Evolutionary conservation across 2,888 invertebrate species (phyloP), one percentile per base, ranked within the genome.

Genomic region (Polietes domitor): DNA sequence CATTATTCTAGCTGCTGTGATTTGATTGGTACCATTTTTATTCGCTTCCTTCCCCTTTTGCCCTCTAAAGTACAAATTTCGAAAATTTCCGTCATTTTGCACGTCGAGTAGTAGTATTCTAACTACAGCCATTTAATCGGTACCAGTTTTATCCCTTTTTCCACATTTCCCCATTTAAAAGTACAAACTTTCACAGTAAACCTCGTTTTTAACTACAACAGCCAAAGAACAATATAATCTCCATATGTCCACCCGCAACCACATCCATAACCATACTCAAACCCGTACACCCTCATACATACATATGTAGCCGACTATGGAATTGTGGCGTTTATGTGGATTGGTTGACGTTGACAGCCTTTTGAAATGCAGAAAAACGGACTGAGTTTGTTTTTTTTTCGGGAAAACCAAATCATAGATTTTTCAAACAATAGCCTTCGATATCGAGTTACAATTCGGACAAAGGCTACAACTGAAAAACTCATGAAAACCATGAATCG

Each of bases 321-420:
- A n/a, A n/a, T 63, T 53, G 26, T n/a, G 26, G 50, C 50, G 12
- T 37, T n/a, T n/a, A 65, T 65, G 6, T 32, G 41, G 65, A n/a
- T 28, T 63, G 63, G 28, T 63, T 65, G 65, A 65, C 65, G 19
- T 68, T 68, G 68, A 68, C 68, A 68, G 17, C 68, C 15, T 24
- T 68, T 43, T 43, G 24, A 43, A 24, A 43, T 24, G 10, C 15
- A 43, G 43, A 68, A 63, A 41, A 37, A 65, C n/a, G n/a, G n/a
- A n/a, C 37, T 24, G 24, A 68, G 2, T 47, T 47, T n/a, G 1
- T 12, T n/a, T n/a, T n/a, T n/a, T 9, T 37, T 37, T 37, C 6
- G 6, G 2, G n/a, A 37, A 68, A 68, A 68, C 19, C 15, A 41
- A 65, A 65, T 65, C 41, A 37, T 10, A 21, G 19, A 68, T 21